Evolutionary conservation across 2,888 invertebrate genomes (phyloP).

Genomic region (Pomacea canaliculata): DNA sequence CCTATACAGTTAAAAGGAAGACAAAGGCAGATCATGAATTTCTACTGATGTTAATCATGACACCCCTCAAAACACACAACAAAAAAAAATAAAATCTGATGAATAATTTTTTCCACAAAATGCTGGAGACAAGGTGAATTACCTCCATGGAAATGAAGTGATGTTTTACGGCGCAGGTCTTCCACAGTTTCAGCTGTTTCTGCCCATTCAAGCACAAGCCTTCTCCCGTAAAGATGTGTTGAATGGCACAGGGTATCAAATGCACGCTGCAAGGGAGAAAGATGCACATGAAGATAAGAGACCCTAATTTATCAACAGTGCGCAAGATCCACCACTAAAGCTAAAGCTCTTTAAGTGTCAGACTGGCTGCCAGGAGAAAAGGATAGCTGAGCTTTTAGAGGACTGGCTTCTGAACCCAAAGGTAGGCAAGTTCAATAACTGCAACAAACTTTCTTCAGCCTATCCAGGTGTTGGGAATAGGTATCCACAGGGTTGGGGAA

Average conservation of each 20-base stretch:
- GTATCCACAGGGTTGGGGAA: too few species aligned
- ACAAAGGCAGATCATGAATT: not conserved
- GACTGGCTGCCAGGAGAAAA: too few species aligned
- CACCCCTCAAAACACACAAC: too few species aligned
- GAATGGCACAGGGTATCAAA: slow-evolving; percentile 93
- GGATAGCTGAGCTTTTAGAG: too few species aligned
- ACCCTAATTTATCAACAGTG: not conserved
- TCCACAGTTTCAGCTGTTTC: slow-evolving; percentile 81
- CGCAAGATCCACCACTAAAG: not conserved
- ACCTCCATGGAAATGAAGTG: slow-evolving; percentile 71
- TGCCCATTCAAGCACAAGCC: slow-evolving; percentile 97
- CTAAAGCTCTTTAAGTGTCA: too few species aligned
- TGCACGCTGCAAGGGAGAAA: slow-evolving; percentile 78
- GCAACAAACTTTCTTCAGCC: too few species aligned
- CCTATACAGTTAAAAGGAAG: too few species aligned
- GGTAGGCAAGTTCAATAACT: too few species aligned
- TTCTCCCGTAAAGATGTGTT: slow-evolving; percentile 96
- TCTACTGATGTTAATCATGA: too few species aligned
- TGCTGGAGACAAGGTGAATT: not conserved
- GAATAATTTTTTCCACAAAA: not conserved
- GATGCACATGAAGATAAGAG: not conserved
- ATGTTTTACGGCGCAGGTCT: slow-evolving; percentile 87
- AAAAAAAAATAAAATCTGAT: too few species aligned
- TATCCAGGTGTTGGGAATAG: too few species aligned
- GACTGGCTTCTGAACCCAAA: too few species aligned